Evolutionary conservation across 2,888 invertebrate species (phyloP), one percentile per base, ranked within the genome.

Genomic region (Synergus itoensis): DNA sequence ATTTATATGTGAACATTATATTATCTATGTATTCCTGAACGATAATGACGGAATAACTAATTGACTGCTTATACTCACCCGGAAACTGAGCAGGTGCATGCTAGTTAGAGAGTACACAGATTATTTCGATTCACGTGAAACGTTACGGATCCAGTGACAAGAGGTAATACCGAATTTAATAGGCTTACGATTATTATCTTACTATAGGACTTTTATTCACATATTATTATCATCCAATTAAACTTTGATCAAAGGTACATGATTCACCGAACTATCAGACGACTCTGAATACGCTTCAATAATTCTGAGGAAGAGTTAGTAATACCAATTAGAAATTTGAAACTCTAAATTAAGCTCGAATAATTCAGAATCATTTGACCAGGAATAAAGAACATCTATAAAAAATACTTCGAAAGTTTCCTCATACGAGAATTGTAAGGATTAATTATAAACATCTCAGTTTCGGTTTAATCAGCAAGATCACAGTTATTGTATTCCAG

Each of bases 61-160:
- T 84, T 84, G 82, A 83, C 81, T 86, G 84, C 84, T 87, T 86
- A 84, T 78, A 45, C 65, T 64, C 64, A 65, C 78, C 80, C 75
- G 79, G 86, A 85, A 87, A 84, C 64, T 83, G 83, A 87, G 85
- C 86, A 86, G 87, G 83, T 87, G 87, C 82, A 84, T 76, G 81
- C 65, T 78, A 82, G 81, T 86, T 78, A 77, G 65, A 78, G 79
- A 79, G 83, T 84, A 84, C 84, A 86, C 83, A 81, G 86, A 87
- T 87, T 86, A 85, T 57, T 57, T 48, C 16, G 16, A 48, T 16
- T 48, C 16, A 5, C 5, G 16, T 48, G 48, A 16, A 48, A 48
- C 48, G 16, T 16, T 67, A 77, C 18, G 78, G 82, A 85, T 80
- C 85, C 82, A 84, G 81, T 84, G 85, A 83, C 82, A 86, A 83